phyloP scores from a whole-genome alignment of 1,140 invertebrate genomes.

The Phymorhynchus buccinoides region DNA sequence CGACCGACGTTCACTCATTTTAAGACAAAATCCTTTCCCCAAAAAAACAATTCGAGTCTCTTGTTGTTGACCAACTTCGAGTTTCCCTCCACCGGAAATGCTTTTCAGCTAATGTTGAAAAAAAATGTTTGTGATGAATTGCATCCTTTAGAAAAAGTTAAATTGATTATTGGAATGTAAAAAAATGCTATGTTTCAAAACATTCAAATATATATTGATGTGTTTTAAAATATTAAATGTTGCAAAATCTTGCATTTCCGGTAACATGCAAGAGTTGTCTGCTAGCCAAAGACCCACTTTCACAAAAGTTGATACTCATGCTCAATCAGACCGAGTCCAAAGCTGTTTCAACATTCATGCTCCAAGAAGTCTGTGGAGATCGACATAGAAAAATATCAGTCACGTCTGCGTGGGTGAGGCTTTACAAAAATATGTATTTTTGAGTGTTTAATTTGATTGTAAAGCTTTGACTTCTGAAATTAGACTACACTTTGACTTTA shows the following conservation, averaged over 20 bases:
- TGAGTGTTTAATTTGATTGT: neutral
- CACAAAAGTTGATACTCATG: too few species aligned
- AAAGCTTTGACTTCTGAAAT: too few species aligned
- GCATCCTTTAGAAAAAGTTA: too few species aligned
- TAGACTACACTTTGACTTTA: too few species aligned
- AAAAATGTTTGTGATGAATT: too few species aligned
- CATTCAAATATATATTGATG: too few species aligned
- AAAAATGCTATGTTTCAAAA: too few species aligned
- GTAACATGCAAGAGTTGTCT: neutral
- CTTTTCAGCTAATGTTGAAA: neutral
- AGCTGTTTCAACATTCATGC: neutral
- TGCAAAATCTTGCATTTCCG: neutral
- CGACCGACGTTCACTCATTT: slow-evolving; percentile 37
- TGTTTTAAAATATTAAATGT: neutral
- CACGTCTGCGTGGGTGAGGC: neutral
- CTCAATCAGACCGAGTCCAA: neutral
- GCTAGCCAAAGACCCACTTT: neutral
- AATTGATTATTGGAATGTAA: too few species aligned
- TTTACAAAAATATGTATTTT: neutral
- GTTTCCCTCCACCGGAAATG: slow-evolving; percentile 29
- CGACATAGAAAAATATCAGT: neutral
- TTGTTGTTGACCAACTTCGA: neutral
- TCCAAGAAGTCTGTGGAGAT: neutral
- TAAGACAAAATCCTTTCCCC: neutral
- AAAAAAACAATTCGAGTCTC: neutral